phyloP scores from a whole-genome alignment of 2,888 invertebrate genomes.

The Rutpela maculata region DNA sequence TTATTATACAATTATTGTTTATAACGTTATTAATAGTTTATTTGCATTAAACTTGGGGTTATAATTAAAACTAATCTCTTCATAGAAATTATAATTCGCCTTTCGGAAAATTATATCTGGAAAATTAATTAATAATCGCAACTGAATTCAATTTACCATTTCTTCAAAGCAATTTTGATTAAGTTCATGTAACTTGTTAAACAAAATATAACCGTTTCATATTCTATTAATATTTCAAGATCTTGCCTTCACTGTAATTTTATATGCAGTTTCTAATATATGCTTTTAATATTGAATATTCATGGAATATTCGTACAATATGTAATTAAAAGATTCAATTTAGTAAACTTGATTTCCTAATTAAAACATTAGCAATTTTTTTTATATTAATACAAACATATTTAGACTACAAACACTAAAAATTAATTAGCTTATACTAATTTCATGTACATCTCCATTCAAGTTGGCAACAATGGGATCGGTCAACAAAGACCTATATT shows the following conservation, averaged over 20 bases:
- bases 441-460: constrained; percentile 60
- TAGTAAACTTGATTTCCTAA: background rate
- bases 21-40: too few species aligned
- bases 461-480: constrained; percentile 63
- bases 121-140: background rate
- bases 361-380: background rate
- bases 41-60: too few species aligned
- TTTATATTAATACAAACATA: constrained; percentile 2
- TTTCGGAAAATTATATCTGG: background rate
- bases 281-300: background rate
- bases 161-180: background rate
- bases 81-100: background rate
- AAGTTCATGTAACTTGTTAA: too few species aligned
- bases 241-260: too few species aligned
- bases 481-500: constrained; percentile 61
- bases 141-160: background rate
- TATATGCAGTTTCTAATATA: background rate
- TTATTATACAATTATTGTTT: too few species aligned
- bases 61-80: background rate
- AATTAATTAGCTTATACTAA: constrained; percentile 31
- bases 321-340: background rate
- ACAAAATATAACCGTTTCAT: too few species aligned
- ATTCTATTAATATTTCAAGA: too few species aligned
- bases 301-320: too few species aligned
- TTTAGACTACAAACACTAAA: background rate